phyloP scores from a whole-genome alignment of 2,113 vertebrate species.

The Albula goreensis region DNA sequence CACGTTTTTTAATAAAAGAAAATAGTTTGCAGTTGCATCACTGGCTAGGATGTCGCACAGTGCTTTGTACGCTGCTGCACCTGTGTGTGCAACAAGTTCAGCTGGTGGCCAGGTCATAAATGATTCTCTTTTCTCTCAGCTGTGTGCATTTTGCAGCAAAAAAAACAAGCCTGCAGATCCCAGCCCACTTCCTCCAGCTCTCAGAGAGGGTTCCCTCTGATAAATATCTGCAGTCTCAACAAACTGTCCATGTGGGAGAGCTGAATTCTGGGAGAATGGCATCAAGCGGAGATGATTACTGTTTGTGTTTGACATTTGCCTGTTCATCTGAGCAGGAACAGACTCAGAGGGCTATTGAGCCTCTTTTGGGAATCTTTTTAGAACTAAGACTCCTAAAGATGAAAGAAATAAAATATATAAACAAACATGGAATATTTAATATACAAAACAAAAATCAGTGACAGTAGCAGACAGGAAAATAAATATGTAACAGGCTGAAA shows the following conservation, averaged over 20 bases:
- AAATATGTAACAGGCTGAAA: not conserved
- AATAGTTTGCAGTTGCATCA: too few relatives aligned
- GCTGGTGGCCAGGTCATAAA: not conserved
- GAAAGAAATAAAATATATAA: not conserved
- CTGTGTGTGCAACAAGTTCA: too few relatives aligned
- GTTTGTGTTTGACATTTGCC: not conserved
- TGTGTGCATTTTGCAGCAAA: not conserved
- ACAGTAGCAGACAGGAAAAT: not conserved
- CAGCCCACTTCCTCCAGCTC: not conserved
- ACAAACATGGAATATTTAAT: not conserved
- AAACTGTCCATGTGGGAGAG: not conserved
- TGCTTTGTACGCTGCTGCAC: too few relatives aligned
- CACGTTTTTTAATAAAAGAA: too few relatives aligned
- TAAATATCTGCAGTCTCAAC: not conserved
- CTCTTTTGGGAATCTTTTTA: not conserved
- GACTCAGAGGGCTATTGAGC: not conserved
- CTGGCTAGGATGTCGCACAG: too few relatives aligned
- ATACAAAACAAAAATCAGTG: not conserved
- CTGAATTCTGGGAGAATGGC: not conserved
- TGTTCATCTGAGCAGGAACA: not conserved
- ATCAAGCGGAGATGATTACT: not conserved
- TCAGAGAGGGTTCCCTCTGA: not conserved
- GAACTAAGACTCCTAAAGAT: not conserved
- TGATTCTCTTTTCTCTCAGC: not conserved
- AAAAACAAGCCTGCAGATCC: not conserved